These are phyloP conservation scores for Epirrhoe tristata DNA, from an alignment of 2,888 invertebrate genomes.

Conservation along the genomic window DNA sequence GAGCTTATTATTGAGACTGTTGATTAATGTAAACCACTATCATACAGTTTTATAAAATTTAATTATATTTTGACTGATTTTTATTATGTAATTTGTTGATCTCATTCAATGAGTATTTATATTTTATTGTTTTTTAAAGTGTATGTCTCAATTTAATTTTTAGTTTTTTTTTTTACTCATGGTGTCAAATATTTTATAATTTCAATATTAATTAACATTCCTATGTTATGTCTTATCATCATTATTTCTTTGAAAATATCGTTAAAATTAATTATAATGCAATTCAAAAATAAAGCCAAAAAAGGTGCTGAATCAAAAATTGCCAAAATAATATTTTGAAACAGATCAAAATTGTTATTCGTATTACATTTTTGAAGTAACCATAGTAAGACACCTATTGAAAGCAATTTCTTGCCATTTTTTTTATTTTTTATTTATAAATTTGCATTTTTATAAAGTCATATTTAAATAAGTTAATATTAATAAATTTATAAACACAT, in stretches of 20 bases:
- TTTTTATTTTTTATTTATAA: not conserved
- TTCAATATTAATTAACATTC: not conserved
- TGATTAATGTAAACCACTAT: constrained; percentile 33
- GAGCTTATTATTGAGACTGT: constrained; percentile 30
- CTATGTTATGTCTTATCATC: not conserved
- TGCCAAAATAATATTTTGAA: not conserved
- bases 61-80: constrained; percentile 60
- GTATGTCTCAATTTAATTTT: not conserved
- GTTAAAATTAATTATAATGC: not conserved
- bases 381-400: too few relatives aligned
- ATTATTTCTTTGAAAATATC: not conserved
- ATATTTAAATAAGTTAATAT: too few relatives aligned
- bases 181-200: not conserved
- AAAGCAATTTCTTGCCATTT: not conserved
- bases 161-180: not conserved
- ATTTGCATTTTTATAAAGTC: too few relatives aligned
- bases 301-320: not conserved
- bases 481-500: too few relatives aligned
- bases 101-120: constrained; percentile 59
- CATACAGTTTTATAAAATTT: constrained; percentile 32
- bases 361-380: not conserved
- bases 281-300: not conserved
- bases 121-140: constrained; percentile 20
- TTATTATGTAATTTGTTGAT: constrained; percentile 52
- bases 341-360: not conserved